Evolutionary conservation across 2,113 vertebrate genomes (phyloP).

Genomic region (Actinemys pallida): DNA sequence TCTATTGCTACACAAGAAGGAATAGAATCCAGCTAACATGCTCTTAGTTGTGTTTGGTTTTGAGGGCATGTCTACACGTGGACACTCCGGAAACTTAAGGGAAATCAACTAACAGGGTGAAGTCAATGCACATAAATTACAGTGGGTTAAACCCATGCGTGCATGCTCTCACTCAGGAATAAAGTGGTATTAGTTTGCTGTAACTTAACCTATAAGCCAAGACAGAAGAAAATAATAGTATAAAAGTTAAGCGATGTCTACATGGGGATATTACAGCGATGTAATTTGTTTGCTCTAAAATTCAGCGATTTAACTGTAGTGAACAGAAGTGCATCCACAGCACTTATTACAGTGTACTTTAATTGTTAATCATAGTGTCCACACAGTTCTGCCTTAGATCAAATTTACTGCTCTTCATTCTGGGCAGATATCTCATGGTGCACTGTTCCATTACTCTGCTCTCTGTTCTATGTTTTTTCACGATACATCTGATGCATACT

Average conservation of each 20-base stretch:
- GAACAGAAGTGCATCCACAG: background rate
- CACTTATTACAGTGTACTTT: fast-evolving
- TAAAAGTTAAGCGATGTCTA: background rate
- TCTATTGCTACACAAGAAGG: background rate
- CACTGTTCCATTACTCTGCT: background rate
- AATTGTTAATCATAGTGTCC: background rate
- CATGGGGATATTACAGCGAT: background rate
- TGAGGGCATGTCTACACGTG: background rate
- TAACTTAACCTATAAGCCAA: background rate
- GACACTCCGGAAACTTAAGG: background rate
- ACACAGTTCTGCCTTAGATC: background rate
- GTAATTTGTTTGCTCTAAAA: background rate
- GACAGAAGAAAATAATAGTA: background rate
- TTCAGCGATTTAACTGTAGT: background rate
- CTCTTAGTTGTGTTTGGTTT: background rate
- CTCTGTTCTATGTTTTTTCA: background rate
- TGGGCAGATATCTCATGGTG: background rate
- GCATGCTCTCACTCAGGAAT: background rate
- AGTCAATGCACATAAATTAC: background rate
- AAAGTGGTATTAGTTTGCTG: background rate
- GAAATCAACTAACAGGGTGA: background rate
- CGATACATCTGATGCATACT: background rate
- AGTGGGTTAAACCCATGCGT: background rate
- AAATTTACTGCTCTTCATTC: background rate
- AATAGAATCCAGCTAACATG: background rate